These are phyloP conservation scores for Scomber colias DNA, from an alignment of 2,113 vertebrate genomes.

Conservation along the genomic window DNA sequence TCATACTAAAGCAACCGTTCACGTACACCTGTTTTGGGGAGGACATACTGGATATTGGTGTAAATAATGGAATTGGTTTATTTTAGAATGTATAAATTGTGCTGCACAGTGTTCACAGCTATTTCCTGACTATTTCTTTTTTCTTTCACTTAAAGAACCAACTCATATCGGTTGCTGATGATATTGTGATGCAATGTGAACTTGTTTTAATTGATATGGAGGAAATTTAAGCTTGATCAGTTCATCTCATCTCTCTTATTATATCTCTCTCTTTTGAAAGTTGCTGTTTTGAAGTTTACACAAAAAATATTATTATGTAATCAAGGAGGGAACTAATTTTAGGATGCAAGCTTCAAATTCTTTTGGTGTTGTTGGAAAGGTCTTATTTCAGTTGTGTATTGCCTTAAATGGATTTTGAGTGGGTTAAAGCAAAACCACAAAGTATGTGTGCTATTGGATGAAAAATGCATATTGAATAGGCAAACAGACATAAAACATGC, in stretches of 20 bases:
- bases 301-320: neutral
- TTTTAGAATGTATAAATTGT: too few relatives aligned
- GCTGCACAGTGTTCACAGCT: too few relatives aligned
- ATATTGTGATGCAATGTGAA: too few relatives aligned
- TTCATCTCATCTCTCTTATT: too few relatives aligned
- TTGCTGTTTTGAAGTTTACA: neutral
- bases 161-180: too few relatives aligned
- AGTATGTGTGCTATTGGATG: neutral
- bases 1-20: neutral
- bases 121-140: too few relatives aligned
- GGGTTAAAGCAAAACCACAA: conserved; percentile 3
- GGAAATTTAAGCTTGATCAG: too few relatives aligned
- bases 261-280: neutral
- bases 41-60: too few relatives aligned
- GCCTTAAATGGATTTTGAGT: neutral
- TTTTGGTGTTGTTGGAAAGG: neutral
- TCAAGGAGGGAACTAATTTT: neutral
- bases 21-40: too few relatives aligned
- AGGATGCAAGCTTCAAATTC: neutral
- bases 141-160: too few relatives aligned
- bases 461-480: neutral
- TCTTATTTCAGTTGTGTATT: neutral
- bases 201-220: too few relatives aligned
- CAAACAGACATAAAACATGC: neutral
- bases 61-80: too few relatives aligned